Percentiles rank a stretch among this genome's conserved stretches.
Evolutionary conservation across 37 sponge, comb jelly and placozoan species (phyloP).

Genomic region (Cliona cf. orientalis): DNA sequence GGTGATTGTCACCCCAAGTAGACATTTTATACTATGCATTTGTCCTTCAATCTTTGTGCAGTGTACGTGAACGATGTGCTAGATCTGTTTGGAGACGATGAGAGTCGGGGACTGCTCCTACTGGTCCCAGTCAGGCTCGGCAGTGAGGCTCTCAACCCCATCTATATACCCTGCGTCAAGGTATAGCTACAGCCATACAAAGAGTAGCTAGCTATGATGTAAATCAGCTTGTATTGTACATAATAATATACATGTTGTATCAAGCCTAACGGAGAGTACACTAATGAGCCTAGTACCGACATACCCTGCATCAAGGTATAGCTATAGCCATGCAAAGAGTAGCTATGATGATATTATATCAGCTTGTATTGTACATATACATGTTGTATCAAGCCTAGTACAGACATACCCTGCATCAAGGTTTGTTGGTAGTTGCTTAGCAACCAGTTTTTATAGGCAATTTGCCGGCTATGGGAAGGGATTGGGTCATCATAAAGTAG

Average conservation of each 20-base stretch:
- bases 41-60: slow-evolving; percentile 17
- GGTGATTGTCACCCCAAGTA: no score
- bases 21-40: no score
- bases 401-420: slow-evolving; percentile 86
- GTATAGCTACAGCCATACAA: slow-evolving; percentile 51
- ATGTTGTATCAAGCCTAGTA: no score
- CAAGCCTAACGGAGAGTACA: no score
- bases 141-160: slow-evolving; percentile 82
- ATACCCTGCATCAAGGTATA: slow-evolving; percentile 84
- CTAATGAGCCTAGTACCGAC: no score
- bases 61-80: slow-evolving; percentile 82
- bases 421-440: slow-evolving; percentile 51
- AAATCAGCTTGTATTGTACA: no score
- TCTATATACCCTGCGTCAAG: slow-evolving; percentile 87
- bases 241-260: no score
- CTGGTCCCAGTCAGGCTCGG: slow-evolving; percentile 94
- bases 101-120: slow-evolving; percentile 54
- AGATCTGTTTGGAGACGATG: slow-evolving; percentile 34
- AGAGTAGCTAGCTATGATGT: not conserved
- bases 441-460: no score
- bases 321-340: not conserved
- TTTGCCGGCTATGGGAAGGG: no score
- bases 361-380: no score
- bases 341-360: not conserved
- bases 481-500: no score